Conservation (phyloP, 2,113 vertebrate species). For the Oxyura jamaicensis region DNA sequence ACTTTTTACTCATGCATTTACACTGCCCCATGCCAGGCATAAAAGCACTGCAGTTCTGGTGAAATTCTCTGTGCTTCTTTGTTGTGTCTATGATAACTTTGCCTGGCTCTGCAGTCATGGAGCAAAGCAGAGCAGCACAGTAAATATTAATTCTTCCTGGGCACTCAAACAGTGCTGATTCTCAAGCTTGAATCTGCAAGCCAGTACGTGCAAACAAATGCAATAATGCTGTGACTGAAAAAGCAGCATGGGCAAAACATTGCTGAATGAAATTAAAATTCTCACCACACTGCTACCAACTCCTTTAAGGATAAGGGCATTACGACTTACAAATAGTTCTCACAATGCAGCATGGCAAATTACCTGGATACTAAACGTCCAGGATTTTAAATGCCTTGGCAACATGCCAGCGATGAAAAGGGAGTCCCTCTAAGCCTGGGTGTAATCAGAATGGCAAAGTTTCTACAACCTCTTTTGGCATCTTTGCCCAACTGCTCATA, state of each 20-base stretch:
- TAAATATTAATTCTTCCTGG: constrained; percentile 38
- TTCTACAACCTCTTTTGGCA: not conserved
- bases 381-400: not conserved
- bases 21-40: constrained; percentile 17
- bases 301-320: not conserved
- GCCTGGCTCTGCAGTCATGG: constrained; percentile 16
- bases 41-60: not conserved
- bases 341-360: not conserved
- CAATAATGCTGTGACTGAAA: not conserved
- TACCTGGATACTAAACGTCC: not conserved
- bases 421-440: not conserved
- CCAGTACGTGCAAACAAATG: not conserved
- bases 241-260: not conserved
- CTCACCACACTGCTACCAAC: not conserved
- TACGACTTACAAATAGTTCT: not conserved
- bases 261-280: constrained; percentile 1
- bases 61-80: constrained; percentile 24
- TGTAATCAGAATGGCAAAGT: not conserved
- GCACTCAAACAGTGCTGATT: not conserved
- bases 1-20: constrained; percentile 22
- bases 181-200: not conserved
- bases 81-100: not conserved
- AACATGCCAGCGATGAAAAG: not conserved
- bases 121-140: constrained; percentile 1
- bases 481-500: not conserved